These are phyloP conservation scores for Epizoanthus rinbou DNA, from an alignment of 92 coral and sea anemone genomes.

Conservation along the genomic window DNA sequence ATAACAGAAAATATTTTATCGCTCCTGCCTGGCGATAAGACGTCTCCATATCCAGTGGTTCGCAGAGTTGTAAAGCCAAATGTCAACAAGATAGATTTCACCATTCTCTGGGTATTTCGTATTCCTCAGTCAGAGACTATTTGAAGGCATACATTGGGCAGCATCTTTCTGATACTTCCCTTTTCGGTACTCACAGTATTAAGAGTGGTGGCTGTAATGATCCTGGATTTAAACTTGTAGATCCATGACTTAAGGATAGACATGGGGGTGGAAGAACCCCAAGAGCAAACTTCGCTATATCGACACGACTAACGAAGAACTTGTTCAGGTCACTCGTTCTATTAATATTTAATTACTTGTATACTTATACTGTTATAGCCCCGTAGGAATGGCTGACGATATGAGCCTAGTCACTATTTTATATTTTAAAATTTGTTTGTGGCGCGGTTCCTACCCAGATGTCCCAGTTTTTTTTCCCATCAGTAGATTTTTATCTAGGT, in stretches of 20 bases:
- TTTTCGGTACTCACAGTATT: slow-evolving; percentile 43
- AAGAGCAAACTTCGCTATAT: slow-evolving; percentile 36
- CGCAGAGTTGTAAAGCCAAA: slow-evolving; percentile 17
- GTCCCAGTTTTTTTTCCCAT: background rate
- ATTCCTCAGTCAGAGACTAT: slow-evolving; percentile 18
- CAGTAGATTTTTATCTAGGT: slow-evolving; percentile 1
- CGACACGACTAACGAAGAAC: slow-evolving; percentile 9
- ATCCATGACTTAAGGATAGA: slow-evolving; percentile 7
- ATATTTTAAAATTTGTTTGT: no score
- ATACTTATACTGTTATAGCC: background rate
- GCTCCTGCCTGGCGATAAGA: slow-evolving; percentile 34
- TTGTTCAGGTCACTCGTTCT: background rate
- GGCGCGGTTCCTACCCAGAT: background rate
- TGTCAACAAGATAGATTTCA: slow-evolving; percentile 10
- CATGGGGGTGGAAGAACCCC: slow-evolving; percentile 33
- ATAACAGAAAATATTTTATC: slow-evolving; percentile 35
- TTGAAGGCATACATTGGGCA: background rate
- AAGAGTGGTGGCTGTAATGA: slow-evolving; percentile 23
- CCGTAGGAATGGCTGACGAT: background rate
- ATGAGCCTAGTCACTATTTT: no score
- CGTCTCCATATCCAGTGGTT: slow-evolving; percentile 10
- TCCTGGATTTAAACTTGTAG: slow-evolving; percentile 31
- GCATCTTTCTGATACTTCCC: background rate
- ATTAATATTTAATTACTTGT: no score
- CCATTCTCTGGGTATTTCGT: slow-evolving; percentile 14